These are phyloP conservation scores for Tenualosa ilisha DNA, from an alignment of 2,797 vertebrate species.

Conservation along the genomic window DNA sequence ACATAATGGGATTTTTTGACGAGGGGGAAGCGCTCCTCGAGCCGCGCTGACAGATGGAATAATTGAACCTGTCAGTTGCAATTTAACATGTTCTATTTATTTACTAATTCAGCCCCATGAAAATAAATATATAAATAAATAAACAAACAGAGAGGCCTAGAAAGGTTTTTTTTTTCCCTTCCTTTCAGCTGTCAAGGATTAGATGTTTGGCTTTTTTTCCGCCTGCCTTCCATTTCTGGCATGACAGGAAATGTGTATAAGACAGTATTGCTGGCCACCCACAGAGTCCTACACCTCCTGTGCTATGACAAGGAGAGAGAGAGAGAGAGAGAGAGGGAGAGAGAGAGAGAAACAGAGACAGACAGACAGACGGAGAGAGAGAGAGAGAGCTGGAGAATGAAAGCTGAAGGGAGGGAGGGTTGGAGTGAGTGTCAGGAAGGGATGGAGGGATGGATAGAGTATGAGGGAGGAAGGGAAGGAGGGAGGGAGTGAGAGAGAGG, in stretches of 20 bases:
- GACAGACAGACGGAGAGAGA: conserved; percentile 61
- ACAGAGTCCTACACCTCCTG: conserved; percentile 53
- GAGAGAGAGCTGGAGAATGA: neutral
- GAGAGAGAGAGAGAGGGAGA: conserved; percentile 63
- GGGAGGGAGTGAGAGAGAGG: neutral
- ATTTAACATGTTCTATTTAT: conserved; percentile 80
- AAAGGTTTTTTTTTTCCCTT: neutral
- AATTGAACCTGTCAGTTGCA: conserved; percentile 79
- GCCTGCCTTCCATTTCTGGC: conserved; percentile 5
- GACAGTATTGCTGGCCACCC: neutral
- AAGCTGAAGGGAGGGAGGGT: conserved; percentile 50
- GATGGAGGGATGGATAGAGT: conserved; percentile 58
- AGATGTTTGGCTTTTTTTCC: conserved; percentile 38
- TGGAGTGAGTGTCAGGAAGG: conserved; percentile 60
- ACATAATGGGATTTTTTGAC: conserved; percentile 67
- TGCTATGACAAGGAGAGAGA: conserved; percentile 47
- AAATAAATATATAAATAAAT: conserved; percentile 53
- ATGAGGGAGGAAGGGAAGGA: conserved; percentile 47
- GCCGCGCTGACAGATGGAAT: conserved; percentile 72
- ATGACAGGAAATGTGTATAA: neutral
- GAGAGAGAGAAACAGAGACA: conserved; percentile 56
- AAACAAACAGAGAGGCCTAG: conserved; percentile 11
- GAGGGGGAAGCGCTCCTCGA: conserved; percentile 54
- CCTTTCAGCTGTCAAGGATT: conserved; percentile 10
- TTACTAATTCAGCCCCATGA: conserved; percentile 67